Evolutionary conservation across 64 coral and sea anemone species (phyloP), one percentile per base, ranked within the genome.

Genomic region (Montipora foliosa): DNA sequence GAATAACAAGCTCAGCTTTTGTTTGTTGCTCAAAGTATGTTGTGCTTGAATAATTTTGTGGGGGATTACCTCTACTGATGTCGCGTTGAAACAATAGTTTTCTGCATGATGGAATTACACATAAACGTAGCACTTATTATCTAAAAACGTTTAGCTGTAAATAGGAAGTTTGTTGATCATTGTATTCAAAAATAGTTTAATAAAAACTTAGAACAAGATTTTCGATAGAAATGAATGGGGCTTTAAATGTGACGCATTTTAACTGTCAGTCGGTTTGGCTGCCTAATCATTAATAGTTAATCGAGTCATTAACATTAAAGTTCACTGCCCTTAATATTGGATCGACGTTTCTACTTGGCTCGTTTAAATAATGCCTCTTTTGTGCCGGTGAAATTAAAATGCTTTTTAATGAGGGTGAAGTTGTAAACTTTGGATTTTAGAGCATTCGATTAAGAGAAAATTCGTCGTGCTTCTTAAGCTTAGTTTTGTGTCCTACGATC

Each of bases 241-340:
- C 68, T 71, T 71, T 12, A 71, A 22, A 71, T 71, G 20, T 71
- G 68, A 71, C 68, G 68, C 68, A 71, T 71, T 57, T 57, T 10
- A 71, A 71, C 10, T 71, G 68, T 71, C 5, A n/a, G 14, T 22
- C 68, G 68, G 68, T 71, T 71, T 71, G 68, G 68, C 68, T 71
- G 68, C 68, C 68, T 71, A 71, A 71, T 71, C 68, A 71, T 71
- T 71, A 71, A 71, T 22, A 71, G 68, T 71, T 71, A 13, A 13
- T 71, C 68, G 68, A 71, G 68, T 71, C 68, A 71, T 71, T 71
- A 71, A 71, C 68, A 71, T 22, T 71, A 22, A 71, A 71, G 68
- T 71, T 71, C 68, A 71, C 68, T 57, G 53, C 53, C 68, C 68
- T 71, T 71, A 71, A 71, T 71, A 71, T 16, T 71, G 68, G 68